Base-by-base conservation (phyloP, 37 sponge, comb jelly and placozoan species). In the Chondrilla cf. caribensis region DNA sequence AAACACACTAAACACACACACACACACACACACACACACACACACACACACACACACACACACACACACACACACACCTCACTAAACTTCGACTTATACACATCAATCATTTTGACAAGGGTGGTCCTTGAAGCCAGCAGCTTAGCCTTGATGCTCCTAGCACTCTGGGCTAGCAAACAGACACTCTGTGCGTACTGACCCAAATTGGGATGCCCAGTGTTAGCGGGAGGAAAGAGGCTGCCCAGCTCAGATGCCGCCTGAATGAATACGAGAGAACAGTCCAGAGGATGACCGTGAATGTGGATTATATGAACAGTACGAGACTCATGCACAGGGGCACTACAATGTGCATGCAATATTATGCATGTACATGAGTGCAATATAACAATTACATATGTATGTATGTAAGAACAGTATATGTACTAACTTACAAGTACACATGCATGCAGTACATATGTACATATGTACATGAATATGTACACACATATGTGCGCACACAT, bases 141-240 rank as follows among this genome's bases (percentile, higher is more conserved):
- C 35, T 85, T 85, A 5, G 85, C 70, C 58, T 55, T 81, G 38
- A 89, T 47, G 32, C 77, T 55, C 19, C 85, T 36, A 0, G 70
- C 32, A 15, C 80, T 84, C 28, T 85, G 85, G 7, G 75, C 71
- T 3, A 89, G 70, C 24, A 89, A 66, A 37, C 76, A 73, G 43
- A 73, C 76, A 43, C n/a, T 21, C 44, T 73, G 44, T 15, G 41
- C 43, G 24, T 39, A 73, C 76, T 73, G 44, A 2, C n/a, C 41
- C 29, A 40, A 43, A 33, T 28, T 1, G 2, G 17, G 32, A 47
- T 11, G 9, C 6, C 22, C 37, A 36, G 22, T 18, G 40, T 38
- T 28, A 0, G 58, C 58, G 0, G 77, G 51, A 17, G 79, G 59
- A 21, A 79, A 79, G 57, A 58, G 42, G 78, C 29, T 22, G 28